phyloP scores from a whole-genome alignment of 2,888 invertebrate species.

The Dascillus cervinus region DNA sequence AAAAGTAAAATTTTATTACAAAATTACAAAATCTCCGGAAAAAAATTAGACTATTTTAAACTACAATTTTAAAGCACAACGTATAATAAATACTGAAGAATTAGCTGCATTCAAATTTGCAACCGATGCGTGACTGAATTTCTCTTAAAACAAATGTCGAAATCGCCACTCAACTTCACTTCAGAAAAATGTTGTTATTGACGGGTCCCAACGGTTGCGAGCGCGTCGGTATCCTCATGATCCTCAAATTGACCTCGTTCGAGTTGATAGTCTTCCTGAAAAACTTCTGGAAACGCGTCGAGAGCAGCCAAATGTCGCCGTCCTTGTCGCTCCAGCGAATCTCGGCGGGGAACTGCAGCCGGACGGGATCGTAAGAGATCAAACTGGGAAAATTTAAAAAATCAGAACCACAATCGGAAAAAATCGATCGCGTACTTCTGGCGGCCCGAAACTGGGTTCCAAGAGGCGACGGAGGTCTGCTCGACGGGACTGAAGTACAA shows the following conservation, averaged over 20 bases:
- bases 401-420: neutral
- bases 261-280: constrained; percentile 61
- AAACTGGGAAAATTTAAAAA: constrained; percentile 4
- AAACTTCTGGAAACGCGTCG: constrained; percentile 74
- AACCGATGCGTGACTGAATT: too few relatives aligned
- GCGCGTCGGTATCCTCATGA: constrained; percentile 52
- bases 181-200: constrained; percentile 33
- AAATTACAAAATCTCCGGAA: too few relatives aligned
- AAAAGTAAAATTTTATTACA: too few relatives aligned
- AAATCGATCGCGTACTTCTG: constrained; percentile 52
- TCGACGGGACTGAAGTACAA: constrained; percentile 71
- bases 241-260: constrained; percentile 64
- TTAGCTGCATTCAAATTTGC: too few relatives aligned
- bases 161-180: too few relatives aligned
- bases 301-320: constrained; percentile 64
- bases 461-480: constrained; percentile 73
- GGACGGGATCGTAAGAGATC: constrained; percentile 61
- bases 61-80: too few relatives aligned
- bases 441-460: constrained; percentile 65
- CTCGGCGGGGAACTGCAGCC: constrained; percentile 73
- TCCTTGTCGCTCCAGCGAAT: constrained; percentile 61
- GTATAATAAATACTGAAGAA: too few relatives aligned
- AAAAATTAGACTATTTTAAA: too few relatives aligned
- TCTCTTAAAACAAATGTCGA: too few relatives aligned
- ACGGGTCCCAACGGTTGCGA: constrained; percentile 40